Evolutionary conservation across 1,140 invertebrate species (phyloP), one percentile per base, ranked within the genome.

Genomic region (Drosophila albomicans): DNA sequence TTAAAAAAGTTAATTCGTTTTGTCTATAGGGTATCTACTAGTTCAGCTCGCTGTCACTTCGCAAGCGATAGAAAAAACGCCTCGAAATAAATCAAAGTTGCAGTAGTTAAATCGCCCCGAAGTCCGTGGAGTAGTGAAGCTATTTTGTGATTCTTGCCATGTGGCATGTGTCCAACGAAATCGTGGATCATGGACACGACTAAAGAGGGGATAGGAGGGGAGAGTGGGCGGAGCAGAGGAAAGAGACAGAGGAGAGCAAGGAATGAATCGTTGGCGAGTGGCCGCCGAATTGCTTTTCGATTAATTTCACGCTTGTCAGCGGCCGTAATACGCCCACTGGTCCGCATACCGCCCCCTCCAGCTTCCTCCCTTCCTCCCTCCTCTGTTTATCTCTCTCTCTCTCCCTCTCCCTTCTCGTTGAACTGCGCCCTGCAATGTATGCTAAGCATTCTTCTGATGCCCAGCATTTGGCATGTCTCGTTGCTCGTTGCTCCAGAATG

Each of bases 231-330:
- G 32, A 6, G 32, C 32, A 32, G 35, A 38, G 20, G 20, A 25
- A 25, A 20, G 20, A 20, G 20, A 3, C 3, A 25, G 20, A 25
- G 20, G 20, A 15, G 3, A 28, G 8, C 3, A 8, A 3, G 20
- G 25, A 6, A 11, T 6, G 28, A 52, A 52, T 46, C 38, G 35
- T 59, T n/a, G 59, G 54, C 25, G 72, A 75, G 54, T 76, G 71
- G 58, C 67, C 63, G 76, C 69, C 67, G 78, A 89, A 85, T 85
- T 89, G 85, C 79, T 88, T 89, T 79, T 90, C 85, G 85, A 89
- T 89, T 89, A 89, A 89, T 89, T 89, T 89, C 86, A 89, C 85
- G 85, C 86, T 89, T 89, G 85, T 89, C 85, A 89, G 85, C 85
- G 82, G 69, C 69, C 67, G 78, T 89, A 86, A 89, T 76, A 89